Conservation (phyloP, 2,797 vertebrate species). For the Acanthurus tractus region DNA sequence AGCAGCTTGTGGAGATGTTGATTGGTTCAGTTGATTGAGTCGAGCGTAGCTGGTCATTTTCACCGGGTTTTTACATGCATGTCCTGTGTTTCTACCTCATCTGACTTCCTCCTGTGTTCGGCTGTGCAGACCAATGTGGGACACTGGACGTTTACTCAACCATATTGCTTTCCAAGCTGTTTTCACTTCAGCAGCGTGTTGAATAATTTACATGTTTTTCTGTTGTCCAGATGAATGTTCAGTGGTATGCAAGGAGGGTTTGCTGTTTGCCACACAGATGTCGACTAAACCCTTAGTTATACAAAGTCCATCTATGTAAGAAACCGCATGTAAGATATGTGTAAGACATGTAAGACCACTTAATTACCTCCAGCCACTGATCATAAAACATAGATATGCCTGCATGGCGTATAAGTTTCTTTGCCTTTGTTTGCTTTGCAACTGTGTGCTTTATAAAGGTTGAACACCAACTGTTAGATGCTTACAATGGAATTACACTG, state of each 20-base stretch:
- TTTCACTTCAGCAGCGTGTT: slow-evolving; percentile 45
- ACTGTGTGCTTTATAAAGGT: not conserved
- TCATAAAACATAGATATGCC: slow-evolving; percentile 1
- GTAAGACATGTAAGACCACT: no score
- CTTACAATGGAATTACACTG: not conserved
- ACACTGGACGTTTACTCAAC: slow-evolving; percentile 12
- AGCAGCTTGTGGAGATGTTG: slow-evolving; percentile 8
- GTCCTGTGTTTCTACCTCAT: slow-evolving; percentile 24
- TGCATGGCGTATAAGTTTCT: not conserved
- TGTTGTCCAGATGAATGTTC: slow-evolving; percentile 61
- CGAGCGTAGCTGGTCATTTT: slow-evolving; percentile 2
- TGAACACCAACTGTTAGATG: slow-evolving; percentile 1
- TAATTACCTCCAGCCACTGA: not conserved
- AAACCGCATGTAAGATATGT: not conserved
- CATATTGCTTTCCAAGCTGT: slow-evolving; percentile 53
- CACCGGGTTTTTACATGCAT: slow-evolving; percentile 4
- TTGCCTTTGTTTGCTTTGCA: not conserved
- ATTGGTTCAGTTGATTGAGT: slow-evolving; percentile 28
- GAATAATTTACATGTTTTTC: slow-evolving; percentile 75
- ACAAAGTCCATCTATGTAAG: not conserved
- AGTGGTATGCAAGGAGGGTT: slow-evolving; percentile 9
- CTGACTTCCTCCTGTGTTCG: slow-evolving; percentile 30
- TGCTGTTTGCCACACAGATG: slow-evolving; percentile 26
- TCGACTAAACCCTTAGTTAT: slow-evolving; percentile 19
- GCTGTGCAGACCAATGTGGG: slow-evolving; percentile 21